Base-by-base conservation (phyloP, 2,888 invertebrate genomes). In the Agriopis aurantiaria region DNA sequence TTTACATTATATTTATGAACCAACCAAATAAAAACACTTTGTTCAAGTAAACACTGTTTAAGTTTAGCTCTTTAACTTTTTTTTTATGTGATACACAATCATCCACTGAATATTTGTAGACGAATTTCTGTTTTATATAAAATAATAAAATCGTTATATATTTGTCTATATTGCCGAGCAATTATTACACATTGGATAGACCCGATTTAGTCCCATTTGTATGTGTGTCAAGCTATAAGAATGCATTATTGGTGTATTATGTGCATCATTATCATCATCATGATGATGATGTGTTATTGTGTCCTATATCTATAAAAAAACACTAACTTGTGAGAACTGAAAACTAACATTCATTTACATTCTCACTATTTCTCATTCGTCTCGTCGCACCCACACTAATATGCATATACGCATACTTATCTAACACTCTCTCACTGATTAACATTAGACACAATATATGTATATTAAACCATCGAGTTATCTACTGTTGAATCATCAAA, bases 401-500 rank as follows among this genome's bases (percentile, higher is more conserved):
- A 43, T 10, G 14, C 41, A 56, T 56, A 14, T 8, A 17, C 17
- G 23, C 52, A 17, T 17, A 49, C 33, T 1, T 41, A 49, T 17
- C 43, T 0, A 43, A 52, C 61, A 62, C 45, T 49, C 41, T n/a
- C 60, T 43, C 61, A 23, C 17, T 43, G 43, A 43, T 45, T 57
- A 14, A 43, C 1, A 57, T 17, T 45, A n/a, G n/a, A 17, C 17
- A 41, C n/a, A 11, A 23, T 43, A 23, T 12, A 5, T 23, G n/a
- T n/a, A 14, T 60, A 33, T 12, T 17, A 23, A 17, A 33, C 33
- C 5, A 33, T 33, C 33, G 23, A 46, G 0, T 58, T 43, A 46
- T 33, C 51, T 46, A 41, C 53, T 6, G n/a, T 17, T 48, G 17
- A 67, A n/a, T 23, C 17, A 65, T 52, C 60, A 41, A 53, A 65